These are phyloP conservation scores for Tyto alba DNA, from an alignment of 2,113 vertebrate genomes.

Conservation along the genomic window DNA sequence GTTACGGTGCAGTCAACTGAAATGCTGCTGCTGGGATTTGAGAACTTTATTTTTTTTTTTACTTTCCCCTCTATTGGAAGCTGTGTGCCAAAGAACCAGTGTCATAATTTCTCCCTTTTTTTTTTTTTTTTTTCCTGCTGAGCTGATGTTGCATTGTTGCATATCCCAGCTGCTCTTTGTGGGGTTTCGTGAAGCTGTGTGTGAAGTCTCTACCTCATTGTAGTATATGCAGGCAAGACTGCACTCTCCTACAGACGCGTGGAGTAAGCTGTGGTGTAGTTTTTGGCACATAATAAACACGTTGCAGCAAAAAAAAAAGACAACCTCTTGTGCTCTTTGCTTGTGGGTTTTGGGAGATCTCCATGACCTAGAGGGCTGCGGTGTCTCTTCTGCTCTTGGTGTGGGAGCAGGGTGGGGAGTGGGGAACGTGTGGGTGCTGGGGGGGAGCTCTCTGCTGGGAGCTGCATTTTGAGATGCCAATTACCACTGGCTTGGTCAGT, in stretches of 20 bases:
- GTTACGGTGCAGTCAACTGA: slow-evolving; percentile 63
- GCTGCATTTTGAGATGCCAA: rapidly evolving
- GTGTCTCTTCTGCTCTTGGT: background rate
- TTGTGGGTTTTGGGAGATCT: rapidly evolving
- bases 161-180: slow-evolving; percentile 96
- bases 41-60: slow-evolving; percentile 71
- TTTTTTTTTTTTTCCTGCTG: slow-evolving; percentile 72
- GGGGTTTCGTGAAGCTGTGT: slow-evolving; percentile 85
- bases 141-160: slow-evolving; percentile 85
- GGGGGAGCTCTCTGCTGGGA: background rate
- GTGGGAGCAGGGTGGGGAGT: too few relatives aligned
- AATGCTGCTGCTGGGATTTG: slow-evolving; percentile 78
- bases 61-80: slow-evolving; percentile 79
- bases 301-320: slow-evolving; percentile 97
- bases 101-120: slow-evolving; percentile 71
- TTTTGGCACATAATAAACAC: slow-evolving; percentile 99
- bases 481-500: background rate
- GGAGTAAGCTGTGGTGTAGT: slow-evolving; percentile 90
- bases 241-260: slow-evolving; percentile 91
- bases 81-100: slow-evolving; percentile 95
- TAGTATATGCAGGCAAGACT: slow-evolving; percentile 95
- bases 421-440: background rate
- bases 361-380: rapidly evolving
- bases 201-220: slow-evolving; percentile 99
- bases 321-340: background rate